Conservation (phyloP, 2,888 invertebrate genomes). For the Ditula angustiorana region DNA sequence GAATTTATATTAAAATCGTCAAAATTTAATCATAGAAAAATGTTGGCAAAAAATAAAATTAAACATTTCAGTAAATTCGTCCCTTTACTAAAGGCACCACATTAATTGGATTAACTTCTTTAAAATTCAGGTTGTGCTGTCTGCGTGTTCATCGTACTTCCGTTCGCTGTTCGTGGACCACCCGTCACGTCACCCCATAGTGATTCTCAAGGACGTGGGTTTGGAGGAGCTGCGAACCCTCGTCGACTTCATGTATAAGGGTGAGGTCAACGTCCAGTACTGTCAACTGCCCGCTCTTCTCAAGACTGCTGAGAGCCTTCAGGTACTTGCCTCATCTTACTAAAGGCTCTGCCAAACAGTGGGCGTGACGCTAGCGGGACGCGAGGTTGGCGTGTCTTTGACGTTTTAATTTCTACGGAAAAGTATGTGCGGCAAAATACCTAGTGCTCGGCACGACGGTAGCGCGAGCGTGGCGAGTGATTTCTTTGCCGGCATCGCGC, state of each 20-base stretch:
- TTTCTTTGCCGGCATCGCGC: background rate
- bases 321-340: conserved; percentile 79
- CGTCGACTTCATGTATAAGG: conserved; percentile 98
- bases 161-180: conserved; percentile 97
- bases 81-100: background rate
- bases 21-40: too few species aligned
- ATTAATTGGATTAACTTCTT: background rate
- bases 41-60: too few species aligned
- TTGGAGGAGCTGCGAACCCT: conserved; percentile 95
- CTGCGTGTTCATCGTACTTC: conserved; percentile 98
- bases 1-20: too few species aligned
- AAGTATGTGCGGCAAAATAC: background rate
- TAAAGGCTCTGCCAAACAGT: background rate
- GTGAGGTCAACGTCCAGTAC: conserved; percentile 97
- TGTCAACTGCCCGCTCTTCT: conserved; percentile 96
- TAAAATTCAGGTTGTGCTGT: conserved; percentile 92
- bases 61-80: too few species aligned
- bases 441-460: background rate
- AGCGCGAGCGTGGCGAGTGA: background rate
- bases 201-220: conserved; percentile 97
- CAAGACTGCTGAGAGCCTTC: conserved; percentile 96
- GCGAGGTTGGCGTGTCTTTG: background rate
- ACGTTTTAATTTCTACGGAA: background rate
- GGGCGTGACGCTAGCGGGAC: background rate
- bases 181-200: conserved; percentile 96